Conservation (phyloP, 2,797 vertebrate genomes). For the Erethizon dorsatum region DNA sequence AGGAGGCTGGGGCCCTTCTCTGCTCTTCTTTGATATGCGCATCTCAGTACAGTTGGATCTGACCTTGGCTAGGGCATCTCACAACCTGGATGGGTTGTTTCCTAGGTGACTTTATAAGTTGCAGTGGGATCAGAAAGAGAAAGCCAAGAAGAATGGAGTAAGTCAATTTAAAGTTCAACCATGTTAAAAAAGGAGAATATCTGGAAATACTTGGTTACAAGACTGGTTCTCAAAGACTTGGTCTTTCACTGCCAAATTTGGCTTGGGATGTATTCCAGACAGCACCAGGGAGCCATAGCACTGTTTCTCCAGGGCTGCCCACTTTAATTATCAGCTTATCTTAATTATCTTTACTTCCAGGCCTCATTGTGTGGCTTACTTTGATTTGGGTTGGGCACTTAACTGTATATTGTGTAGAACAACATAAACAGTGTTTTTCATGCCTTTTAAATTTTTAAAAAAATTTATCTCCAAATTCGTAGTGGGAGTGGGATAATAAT, state of each 20-base stretch:
- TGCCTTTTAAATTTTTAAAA: not conserved
- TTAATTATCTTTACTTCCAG: slow-evolving; percentile 67
- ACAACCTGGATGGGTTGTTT: not conserved
- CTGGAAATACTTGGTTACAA: not conserved
- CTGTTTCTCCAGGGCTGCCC: not conserved
- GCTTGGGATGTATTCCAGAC: slow-evolving; percentile 4
- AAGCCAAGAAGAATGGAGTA: not conserved
- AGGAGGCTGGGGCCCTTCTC: not conserved
- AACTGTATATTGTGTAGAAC: slow-evolving; percentile 62
- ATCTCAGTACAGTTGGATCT: not conserved
- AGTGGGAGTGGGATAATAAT: not conserved
- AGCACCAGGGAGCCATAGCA: not conserved
- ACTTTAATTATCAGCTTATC: slow-evolving; percentile 69
- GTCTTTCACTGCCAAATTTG: not conserved
- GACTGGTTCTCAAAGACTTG: not conserved
- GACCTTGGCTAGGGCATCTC: not conserved
- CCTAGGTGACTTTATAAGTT: not conserved
- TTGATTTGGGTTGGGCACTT: slow-evolving; percentile 69
- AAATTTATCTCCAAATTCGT: not conserved
- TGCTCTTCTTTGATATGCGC: not conserved
- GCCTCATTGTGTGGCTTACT: slow-evolving; percentile 62
- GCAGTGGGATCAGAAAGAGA: not conserved
- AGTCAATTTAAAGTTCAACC: slow-evolving; percentile 16
- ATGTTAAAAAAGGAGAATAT: not conserved
- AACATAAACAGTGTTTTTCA: slow-evolving; percentile 70